Evolutionary conservation across 2,113 vertebrate species (phyloP).

Genomic region (Bos taurus): ARS-UCD2.0 NC_037329.1:112326501-112327000

Average conservation of each 20-base stretch:
- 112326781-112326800: neutral
- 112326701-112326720: neutral
- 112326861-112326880: neutral
- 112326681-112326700: neutral
- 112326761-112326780: no score
- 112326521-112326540: no score
- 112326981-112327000: slow-evolving; percentile 49
- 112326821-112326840: neutral
- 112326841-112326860: neutral
- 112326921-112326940: slow-evolving; percentile 23
- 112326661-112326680: neutral
- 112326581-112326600: neutral
- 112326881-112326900: neutral
- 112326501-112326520: no score
- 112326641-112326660: neutral
- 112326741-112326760: neutral
- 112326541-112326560: neutral
- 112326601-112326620: neutral
- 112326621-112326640: neutral
- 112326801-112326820: neutral
- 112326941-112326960: neutral
- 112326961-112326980: slow-evolving; percentile 48
- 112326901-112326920: slow-evolving; percentile 21
- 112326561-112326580: neutral
- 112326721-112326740: neutral